These are phyloP conservation scores for Drosophila watanabei DNA, from an alignment of 1,140 invertebrate genomes.

Conservation along the genomic window DNA sequence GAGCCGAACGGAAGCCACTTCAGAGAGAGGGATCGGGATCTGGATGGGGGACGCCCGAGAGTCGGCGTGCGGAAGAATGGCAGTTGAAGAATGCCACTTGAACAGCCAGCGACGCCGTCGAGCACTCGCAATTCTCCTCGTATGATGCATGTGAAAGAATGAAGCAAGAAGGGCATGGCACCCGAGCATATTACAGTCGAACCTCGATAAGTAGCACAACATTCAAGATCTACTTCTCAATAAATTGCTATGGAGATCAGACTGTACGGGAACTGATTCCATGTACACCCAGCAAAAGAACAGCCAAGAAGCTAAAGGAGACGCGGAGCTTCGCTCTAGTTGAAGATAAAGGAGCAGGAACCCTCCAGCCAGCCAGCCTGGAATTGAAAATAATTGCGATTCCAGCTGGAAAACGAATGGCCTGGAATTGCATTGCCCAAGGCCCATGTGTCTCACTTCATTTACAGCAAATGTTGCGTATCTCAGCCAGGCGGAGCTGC, in stretches of 20 bases:
- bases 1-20: slow-evolving; percentile 69
- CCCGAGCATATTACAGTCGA: slow-evolving; percentile 10
- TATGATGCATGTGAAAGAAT: slow-evolving; percentile 39
- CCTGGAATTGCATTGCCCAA: slow-evolving; percentile 28
- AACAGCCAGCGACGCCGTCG: slow-evolving; percentile 59
- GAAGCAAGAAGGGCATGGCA: slow-evolving; percentile 12
- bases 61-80: slow-evolving; percentile 34
- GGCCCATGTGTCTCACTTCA: slow-evolving; percentile 55
- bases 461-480: slow-evolving; percentile 76
- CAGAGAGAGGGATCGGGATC: slow-evolving; percentile 17
- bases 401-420: slow-evolving; percentile 37
- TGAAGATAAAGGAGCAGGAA: slow-evolving; percentile 29
- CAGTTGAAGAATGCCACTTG: slow-evolving; percentile 72
- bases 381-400: slow-evolving; percentile 46
- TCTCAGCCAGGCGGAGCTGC: slow-evolving; percentile 18
- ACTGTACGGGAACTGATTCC: slow-evolving; percentile 17
- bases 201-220: background rate
- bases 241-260: background rate
- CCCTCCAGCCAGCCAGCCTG: slow-evolving; percentile 24
- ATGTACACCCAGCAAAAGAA: slow-evolving; percentile 16
- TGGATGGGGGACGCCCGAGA: slow-evolving; percentile 1
- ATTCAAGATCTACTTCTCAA: no score
- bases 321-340: slow-evolving; percentile 26
- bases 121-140: slow-evolving; percentile 44
- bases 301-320: slow-evolving; percentile 5